These are phyloP conservation scores for Pimephales promelas DNA, from an alignment of 2,113 vertebrate species.

Conservation along the genomic window DNA sequence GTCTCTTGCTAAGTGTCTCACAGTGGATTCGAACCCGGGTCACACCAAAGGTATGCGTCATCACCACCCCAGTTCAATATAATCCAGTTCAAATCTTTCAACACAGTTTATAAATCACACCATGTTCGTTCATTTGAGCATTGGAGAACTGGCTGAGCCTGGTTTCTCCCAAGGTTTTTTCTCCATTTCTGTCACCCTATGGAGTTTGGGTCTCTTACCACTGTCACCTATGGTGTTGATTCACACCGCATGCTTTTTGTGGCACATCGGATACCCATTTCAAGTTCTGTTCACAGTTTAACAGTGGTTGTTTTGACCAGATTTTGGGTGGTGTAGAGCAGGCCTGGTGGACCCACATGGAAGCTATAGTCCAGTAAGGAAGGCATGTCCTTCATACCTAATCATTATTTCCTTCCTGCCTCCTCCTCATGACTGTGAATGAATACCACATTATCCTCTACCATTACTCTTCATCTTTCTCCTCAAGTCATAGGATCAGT, in stretches of 20 bases:
- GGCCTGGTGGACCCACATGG: constrained; percentile 22
- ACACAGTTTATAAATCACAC: too few species aligned
- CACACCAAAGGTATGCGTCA: too few species aligned
- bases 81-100: neutral
- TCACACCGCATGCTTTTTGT: neutral
- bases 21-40: too few species aligned
- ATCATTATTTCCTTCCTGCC: constrained; percentile 52
- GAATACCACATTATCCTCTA: constrained; percentile 47
- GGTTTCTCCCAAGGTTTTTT: too few species aligned
- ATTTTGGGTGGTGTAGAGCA: neutral
- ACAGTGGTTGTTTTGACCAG: neutral
- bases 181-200: too few species aligned
- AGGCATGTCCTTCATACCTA: constrained; percentile 56
- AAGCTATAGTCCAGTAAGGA: constrained; percentile 24
- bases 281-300: constrained; percentile 32
- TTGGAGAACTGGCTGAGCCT: too few species aligned
- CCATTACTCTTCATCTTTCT: constrained; percentile 36
- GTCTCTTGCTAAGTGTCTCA: too few species aligned
- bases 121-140: too few species aligned
- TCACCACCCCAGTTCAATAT: too few species aligned
- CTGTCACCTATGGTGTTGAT: neutral
- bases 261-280: neutral
- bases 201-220: too few species aligned
- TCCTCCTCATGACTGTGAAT: constrained; percentile 57
- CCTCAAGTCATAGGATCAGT: constrained; percentile 29